A percentile compares a stretch with the other conserved stretches of the same genome.
Evolutionary conservation across 1,140 invertebrate species (phyloP).

Genomic region (Neodiprion lecontei): DNA sequence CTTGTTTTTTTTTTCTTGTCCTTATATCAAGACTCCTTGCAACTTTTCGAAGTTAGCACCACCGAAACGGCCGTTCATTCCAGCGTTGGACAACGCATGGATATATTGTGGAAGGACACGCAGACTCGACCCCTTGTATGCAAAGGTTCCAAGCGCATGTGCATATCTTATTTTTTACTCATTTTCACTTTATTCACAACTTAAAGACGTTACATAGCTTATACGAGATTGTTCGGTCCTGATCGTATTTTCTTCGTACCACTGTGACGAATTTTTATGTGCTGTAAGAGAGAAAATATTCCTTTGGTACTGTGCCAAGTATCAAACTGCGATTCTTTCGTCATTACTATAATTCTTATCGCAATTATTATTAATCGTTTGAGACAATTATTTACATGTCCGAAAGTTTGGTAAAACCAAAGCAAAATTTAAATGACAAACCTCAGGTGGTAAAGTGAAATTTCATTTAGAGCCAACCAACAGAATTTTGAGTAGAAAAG

Average conservation of each 20-base stretch:
- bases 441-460: not conserved
- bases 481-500: too few species aligned
- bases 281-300: too few species aligned
- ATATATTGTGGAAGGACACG: not conserved
- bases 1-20: not conserved
- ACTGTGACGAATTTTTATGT: too few species aligned
- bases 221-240: not conserved
- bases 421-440: not conserved
- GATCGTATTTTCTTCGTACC: too few species aligned
- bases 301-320: too few species aligned
- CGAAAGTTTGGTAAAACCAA: not conserved
- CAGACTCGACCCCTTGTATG: not conserved
- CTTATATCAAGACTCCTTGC: not conserved
- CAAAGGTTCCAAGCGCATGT: not conserved
- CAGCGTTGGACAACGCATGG: not conserved
- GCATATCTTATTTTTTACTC: not conserved
- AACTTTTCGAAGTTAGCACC: slow-evolving; percentile 2
- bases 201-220: not conserved
- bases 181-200: not conserved
- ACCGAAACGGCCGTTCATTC: not conserved
- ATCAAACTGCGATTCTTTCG: too few species aligned
- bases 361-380: not conserved
- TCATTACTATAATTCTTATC: too few species aligned
- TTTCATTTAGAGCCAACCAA: not conserved
- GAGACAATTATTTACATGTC: not conserved